Base-by-base conservation (phyloP, 2,113 vertebrate genomes). In the Geococcyx californianus region DNA sequence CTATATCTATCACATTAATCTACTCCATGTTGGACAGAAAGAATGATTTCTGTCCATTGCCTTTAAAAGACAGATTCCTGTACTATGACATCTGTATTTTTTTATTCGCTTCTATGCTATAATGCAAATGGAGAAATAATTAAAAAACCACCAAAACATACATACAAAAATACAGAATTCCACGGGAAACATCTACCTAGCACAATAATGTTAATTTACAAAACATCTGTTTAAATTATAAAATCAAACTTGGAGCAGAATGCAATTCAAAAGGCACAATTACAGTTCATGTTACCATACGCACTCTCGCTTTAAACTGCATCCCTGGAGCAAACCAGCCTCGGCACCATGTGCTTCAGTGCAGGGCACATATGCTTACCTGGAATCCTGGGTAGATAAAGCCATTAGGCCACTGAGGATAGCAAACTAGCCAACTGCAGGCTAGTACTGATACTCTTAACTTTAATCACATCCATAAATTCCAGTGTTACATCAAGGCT, bases 361-460 rank as follows among this genome's bases (percentile, higher is more conserved):
- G 17, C 58, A 68, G 54, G 55, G 9, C 10, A 19, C 13, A 3
- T 0, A 18, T 1, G 0, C 17, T 40, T 11, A 79, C 36, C 26
- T 56, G 29, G 29, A 40, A 67, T 13, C 19, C 52, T 26, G 21
- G 45, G 38, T 45, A 86, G 83, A 62, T 10, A 21, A 51, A 84
- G n/a, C 23, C 21, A 31, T 31, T 33, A 18, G 29, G 29, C n/a
- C 64, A 11, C 68, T 78, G 49, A 12, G 42, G 76, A 47, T 51
- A 86, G 2, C 24, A 51, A 74, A 80, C 28, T 13, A 51, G 38
- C 44, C 80, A 89, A 3, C 17, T 67, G 54, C 6, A 20, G 38
- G 34, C 51, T 40, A 78, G 18, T 56, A 64, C 33, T 75, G 60
- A 89, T 70, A 68, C 7, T 92, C 33, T 49, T 7, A 40, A 26